Evolutionary conservation across 1,140 invertebrate species (phyloP), one percentile per base, ranked within the genome.

Genomic region (Rhopalosiphum maidis): DNA sequence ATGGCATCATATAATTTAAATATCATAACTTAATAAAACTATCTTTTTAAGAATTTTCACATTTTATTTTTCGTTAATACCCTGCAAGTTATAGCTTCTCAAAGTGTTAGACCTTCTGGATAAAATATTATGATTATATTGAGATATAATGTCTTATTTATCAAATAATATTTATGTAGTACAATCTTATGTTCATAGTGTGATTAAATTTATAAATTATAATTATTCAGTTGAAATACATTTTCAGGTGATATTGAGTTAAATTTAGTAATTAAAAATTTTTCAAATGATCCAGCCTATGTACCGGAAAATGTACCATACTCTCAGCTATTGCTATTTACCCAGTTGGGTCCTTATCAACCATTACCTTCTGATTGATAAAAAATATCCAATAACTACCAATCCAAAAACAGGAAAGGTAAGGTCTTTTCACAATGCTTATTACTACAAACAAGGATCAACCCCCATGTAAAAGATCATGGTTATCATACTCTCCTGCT

Each of bases 381-480:
- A 83, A 7, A 41, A 37, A 83, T 83, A 41, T 37, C 82, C 37
- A 23, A 23, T 41, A 83, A 83, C 5, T 9, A 41, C 37, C 22
- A 83, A 83, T 22, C 23, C 35, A 23, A 83, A 83, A 83, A 83
- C 83, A 18, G 83, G 23, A 86, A 86, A 86, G 25, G 22, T 43
- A 43, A 43, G 41, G 25, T 86, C 21, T 43, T 86, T 86, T 86
- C 83, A 86, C 30, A 7, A 86, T 8, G 8, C 25, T 43, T 86
- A 86, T 41, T 46, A 86, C 25, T 43, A 86, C 22, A 85, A 86
- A 86, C 22, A 43, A 43, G 23, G 22, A 46, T 86, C 41, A 86
- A 86, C 25, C 37, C 35, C 82, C 37, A 83, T 86, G 30, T 86
- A 86, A 86, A 86, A 86, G 83, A 43, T 86, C 41, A 86, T 86